A percentile compares a stretch with the other conserved stretches of the same genome.
These are phyloP conservation scores for Sebastiscus tertius DNA, from an alignment of 2,797 vertebrate genomes.

Conservation along the genomic window DNA sequence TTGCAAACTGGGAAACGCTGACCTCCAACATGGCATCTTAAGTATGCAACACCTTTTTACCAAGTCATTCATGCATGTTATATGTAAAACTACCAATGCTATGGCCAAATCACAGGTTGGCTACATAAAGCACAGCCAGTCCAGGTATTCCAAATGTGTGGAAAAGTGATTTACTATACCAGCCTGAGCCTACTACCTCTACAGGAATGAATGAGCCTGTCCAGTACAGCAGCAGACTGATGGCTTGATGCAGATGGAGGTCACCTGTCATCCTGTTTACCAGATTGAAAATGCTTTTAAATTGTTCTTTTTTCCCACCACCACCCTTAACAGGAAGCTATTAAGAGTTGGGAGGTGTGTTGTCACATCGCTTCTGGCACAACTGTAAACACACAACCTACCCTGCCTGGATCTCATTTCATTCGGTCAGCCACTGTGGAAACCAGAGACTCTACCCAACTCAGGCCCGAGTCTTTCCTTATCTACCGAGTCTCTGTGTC, in stretches of 20 bases:
- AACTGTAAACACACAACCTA: slow-evolving; percentile 37
- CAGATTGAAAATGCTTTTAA: slow-evolving; percentile 24
- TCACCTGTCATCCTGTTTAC: slow-evolving; percentile 28
- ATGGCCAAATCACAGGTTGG: background rate
- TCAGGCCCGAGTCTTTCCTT: background rate
- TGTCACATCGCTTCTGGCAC: slow-evolving; percentile 41
- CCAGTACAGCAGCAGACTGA: background rate
- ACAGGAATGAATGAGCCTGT: background rate
- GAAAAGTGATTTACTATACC: background rate
- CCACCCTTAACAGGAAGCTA: slow-evolving; percentile 42
- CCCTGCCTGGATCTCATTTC: slow-evolving; percentile 56
- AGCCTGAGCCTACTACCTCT: background rate
- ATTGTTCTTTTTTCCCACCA: background rate
- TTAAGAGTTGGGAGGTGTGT: background rate
- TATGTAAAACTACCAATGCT: background rate
- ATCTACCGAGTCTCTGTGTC: slow-evolving; percentile 28
- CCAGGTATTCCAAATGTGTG: background rate
- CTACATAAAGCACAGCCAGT: background rate
- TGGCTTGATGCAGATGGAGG: background rate
- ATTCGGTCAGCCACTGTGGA: slow-evolving; percentile 14
- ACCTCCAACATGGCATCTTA: background rate
- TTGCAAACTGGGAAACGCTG: background rate
- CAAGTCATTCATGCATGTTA: background rate
- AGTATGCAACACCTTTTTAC: background rate
- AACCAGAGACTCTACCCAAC: slow-evolving; percentile 29